Conservation (phyloP, 92 coral and sea anemone species). For the Porites evermanni region DNA sequence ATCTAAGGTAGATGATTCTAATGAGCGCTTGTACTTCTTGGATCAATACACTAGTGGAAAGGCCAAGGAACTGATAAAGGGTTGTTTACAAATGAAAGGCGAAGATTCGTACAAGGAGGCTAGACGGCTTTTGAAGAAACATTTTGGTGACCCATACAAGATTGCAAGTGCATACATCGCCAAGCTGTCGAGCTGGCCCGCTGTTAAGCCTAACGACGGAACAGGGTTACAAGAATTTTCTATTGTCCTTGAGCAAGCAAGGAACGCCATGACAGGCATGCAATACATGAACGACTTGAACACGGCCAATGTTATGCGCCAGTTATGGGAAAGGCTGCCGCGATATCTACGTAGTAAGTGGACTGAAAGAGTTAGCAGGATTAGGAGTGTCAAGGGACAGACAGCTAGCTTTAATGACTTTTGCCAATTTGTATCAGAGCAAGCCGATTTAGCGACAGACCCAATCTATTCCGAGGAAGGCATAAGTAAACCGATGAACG, state of each 20-base stretch:
- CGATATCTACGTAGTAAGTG: neutral
- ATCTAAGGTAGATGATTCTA: constrained; percentile 63
- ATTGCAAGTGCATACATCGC: constrained; percentile 72
- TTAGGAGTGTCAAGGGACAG: too few species aligned
- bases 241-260: constrained; percentile 61
- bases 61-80: constrained; percentile 68
- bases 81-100: constrained; percentile 65
- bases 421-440: neutral
- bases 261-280: constrained; percentile 67
- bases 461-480: constrained; percentile 55
- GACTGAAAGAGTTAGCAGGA: too few species aligned
- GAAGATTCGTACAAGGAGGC: constrained; percentile 61
- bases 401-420: too few species aligned
- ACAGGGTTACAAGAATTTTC: constrained; percentile 69
- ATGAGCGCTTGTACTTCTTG: constrained; percentile 67
- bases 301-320: constrained; percentile 64
- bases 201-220: constrained; percentile 64
- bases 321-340: constrained; percentile 67
- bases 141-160: constrained; percentile 74
- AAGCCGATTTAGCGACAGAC: constrained; percentile 70
- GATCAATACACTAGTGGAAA: constrained; percentile 74
- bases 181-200: constrained; percentile 59
- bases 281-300: constrained; percentile 67
- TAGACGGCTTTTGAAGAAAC: constrained; percentile 58
- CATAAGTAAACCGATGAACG: constrained; percentile 31